Percentiles rank a stretch among this genome's conserved stretches.
These are phyloP conservation scores for Lochmaea capreae DNA, from an alignment of 2,888 invertebrate genomes.

Conservation along the genomic window DNA sequence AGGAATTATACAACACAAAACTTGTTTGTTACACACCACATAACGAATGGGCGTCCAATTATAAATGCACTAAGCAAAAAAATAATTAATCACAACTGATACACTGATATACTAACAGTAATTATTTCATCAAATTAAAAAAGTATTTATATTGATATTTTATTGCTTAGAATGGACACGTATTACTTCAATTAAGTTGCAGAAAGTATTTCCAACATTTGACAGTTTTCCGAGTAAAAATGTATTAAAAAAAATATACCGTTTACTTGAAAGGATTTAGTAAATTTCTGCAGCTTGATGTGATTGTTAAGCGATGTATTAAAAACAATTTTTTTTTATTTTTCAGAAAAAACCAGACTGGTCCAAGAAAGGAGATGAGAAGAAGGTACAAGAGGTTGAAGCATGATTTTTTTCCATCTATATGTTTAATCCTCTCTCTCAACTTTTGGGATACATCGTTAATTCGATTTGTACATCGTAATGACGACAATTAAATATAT, in stretches of 20 bases:
- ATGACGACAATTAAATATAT: conserved; percentile 42
- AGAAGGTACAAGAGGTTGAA: conserved; percentile 87
- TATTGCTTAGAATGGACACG: background rate
- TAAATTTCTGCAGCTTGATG: conserved; percentile 8
- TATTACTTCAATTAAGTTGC: conserved; percentile 1
- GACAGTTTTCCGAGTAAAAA: background rate
- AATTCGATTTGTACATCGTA: conserved; percentile 30
- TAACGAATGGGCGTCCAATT: conserved; percentile 10
- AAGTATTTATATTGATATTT: conserved; percentile 1
- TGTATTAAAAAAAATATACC: no score
- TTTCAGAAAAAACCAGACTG: conserved; percentile 94
- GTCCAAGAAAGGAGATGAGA: conserved; percentile 91
- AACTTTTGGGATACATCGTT: conserved; percentile 22
- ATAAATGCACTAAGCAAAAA: conserved; percentile 5
- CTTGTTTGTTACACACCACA: conserved; percentile 16
- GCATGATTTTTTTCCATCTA: conserved; percentile 71
- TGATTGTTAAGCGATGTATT: conserved; percentile 18
- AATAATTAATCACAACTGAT: background rate
- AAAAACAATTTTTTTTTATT: conserved; percentile 52
- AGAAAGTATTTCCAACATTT: background rate
- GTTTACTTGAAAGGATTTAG: no score
- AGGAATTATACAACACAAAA: background rate
- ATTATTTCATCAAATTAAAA: background rate
- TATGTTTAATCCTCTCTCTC: conserved; percentile 33
- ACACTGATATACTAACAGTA: background rate